Conservation (phyloP, 2,113 vertebrate species). For the Actenoides lindsayi region DNA sequence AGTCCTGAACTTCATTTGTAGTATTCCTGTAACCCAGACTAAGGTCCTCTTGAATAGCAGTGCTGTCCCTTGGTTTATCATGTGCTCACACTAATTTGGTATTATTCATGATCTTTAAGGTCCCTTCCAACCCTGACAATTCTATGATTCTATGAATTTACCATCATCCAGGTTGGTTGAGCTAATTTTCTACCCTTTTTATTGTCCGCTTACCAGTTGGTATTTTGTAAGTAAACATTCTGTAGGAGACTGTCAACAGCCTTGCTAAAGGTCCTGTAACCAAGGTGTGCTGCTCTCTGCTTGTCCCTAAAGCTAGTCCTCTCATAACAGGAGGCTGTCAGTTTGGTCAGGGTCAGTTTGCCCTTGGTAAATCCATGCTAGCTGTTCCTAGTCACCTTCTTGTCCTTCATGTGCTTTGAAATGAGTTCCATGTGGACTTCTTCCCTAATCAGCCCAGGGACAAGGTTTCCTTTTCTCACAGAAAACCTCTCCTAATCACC, state of each 20-base stretch:
- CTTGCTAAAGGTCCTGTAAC: neutral
- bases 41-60: neutral
- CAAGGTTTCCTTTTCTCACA: neutral
- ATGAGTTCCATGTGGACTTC: neutral
- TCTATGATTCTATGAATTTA: neutral
- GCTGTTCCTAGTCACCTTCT: neutral
- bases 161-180: neutral
- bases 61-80: neutral
- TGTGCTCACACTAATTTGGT: neutral
- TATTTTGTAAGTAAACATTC: neutral
- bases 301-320: neutral
- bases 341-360: neutral
- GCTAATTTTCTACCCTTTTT: neutral
- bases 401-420: neutral
- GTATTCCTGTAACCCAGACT: neutral
- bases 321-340: neutral
- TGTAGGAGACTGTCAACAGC: neutral
- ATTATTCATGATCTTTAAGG: neutral
- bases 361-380: accelerated
- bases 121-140: no score
- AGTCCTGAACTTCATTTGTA: neutral
- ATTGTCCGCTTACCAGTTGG: neutral
- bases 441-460: neutral
- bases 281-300: neutral
- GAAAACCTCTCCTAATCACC: neutral